phyloP scores from a whole-genome alignment of 2,888 invertebrate genomes.

The Netelia inedita region DNA sequence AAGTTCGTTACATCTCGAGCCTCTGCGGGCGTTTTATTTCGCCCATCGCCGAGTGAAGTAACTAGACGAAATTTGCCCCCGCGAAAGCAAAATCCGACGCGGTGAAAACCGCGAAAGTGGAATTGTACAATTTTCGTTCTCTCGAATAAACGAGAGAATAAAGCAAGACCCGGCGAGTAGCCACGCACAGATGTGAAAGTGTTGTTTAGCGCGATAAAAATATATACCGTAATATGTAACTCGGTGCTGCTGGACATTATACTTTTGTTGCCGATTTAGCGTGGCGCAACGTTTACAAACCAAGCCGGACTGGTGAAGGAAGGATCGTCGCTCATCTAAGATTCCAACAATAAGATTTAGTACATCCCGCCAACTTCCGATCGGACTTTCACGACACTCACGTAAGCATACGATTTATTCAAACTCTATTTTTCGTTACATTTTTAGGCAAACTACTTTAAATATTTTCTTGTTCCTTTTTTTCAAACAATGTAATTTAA shows the following conservation, averaged over 20 bases:
- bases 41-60: constrained; percentile 9
- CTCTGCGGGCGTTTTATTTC: background rate
- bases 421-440: background rate
- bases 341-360: too few species aligned
- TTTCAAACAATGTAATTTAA: background rate
- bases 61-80: background rate
- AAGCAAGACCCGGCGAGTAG: background rate
- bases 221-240: constrained; percentile 36
- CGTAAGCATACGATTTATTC: constrained; percentile 12
- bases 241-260: constrained; percentile 11
- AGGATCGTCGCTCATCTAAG: background rate
- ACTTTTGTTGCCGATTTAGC: constrained; percentile 13
- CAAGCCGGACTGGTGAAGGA: background rate
- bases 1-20: background rate
- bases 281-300: constrained; percentile 40
- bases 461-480: background rate
- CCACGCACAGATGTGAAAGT: constrained; percentile 40
- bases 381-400: constrained; percentile 8
- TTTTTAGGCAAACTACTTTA: background rate
- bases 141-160: background rate
- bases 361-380: background rate
- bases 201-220: constrained; percentile 5
- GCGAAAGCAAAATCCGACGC: background rate
- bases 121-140: constrained; percentile 6
- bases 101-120: constrained; percentile 11